Base-by-base conservation (phyloP, 2,888 invertebrate species). In the Halictus quadricinctus region DNA sequence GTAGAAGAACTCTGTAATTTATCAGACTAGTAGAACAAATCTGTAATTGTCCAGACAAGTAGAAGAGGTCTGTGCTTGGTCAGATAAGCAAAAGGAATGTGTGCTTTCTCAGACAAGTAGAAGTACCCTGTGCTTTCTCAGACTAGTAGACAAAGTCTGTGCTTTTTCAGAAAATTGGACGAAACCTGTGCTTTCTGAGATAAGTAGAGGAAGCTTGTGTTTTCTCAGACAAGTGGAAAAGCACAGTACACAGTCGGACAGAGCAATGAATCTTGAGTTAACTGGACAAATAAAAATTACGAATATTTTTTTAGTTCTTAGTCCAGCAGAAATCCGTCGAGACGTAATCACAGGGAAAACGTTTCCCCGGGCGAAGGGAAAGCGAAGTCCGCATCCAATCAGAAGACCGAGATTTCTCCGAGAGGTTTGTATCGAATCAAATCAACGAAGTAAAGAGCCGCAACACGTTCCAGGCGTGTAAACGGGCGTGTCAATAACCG, bases 401-500 rank as follows among this genome's bases (percentile, higher is more conserved):
- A n/a, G 41, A 0, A 1, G 12, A 69, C 4, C 18, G 18, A 41
- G 21, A 8, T 21, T n/a, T 21, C 21, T 12, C 21, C 3, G 4
- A 10, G 41, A 8, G 21, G 69, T 21, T 21, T 12, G 10, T 1
- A 10, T 12, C 21, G 41, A 36, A 69, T 69, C 41, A 21, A 36
- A 41, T 36, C 41, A 41, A 41, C 41, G 69, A 1, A 12, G 36
- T 21, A 66, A 69, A 21, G 69, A 36, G 18, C 69, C n/a, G 41
- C 21, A 36, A 69, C 41, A 69, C 69, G 69, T 69, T 21, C 69
- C 21, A 5, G 48, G 25, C 66, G 21, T 50, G 81, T 66, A 79
- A 80, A 82, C 21, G 48, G 43, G n/a, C 75, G 60, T 80, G 82
- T 75, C 80, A 72, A 80, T 82, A 76, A 81, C 77, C 66, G 18